Evolutionary conservation across 2,888 invertebrate species (phyloP).

Genomic region (Drosophila acutilabella): DNA sequence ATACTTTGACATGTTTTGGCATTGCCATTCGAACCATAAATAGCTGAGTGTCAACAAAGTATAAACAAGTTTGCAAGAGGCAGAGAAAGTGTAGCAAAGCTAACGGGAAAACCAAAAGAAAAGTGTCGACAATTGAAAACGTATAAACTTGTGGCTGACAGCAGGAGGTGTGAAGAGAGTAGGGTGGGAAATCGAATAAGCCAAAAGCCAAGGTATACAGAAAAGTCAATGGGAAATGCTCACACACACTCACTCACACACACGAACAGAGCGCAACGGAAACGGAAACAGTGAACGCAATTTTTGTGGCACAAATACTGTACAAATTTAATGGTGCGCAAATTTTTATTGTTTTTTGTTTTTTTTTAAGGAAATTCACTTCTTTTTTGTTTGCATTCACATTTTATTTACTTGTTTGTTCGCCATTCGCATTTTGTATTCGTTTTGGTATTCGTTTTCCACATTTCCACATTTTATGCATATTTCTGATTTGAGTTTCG

Average conservation of each 20-base stretch:
- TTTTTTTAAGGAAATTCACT: conserved; percentile 18
- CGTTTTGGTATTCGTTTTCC: conserved; percentile 45
- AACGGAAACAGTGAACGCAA: conserved; percentile 39
- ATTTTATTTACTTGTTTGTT: conserved; percentile 51
- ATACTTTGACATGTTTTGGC: conserved; percentile 58
- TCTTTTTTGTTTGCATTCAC: conserved; percentile 41
- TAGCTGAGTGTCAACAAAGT: conserved; percentile 63
- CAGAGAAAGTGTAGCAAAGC: background rate
- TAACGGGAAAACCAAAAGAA: conserved; percentile 27
- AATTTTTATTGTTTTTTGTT: conserved; percentile 73
- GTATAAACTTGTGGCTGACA: conserved; percentile 27
- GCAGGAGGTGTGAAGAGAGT: background rate
- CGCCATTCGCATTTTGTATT: conserved; percentile 17
- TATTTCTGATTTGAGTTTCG: conserved; percentile 60
- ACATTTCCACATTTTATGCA: conserved; percentile 65
- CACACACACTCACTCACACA: conserved; percentile 15
- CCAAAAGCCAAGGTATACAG: conserved; percentile 41
- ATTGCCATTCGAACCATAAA: conserved; percentile 40
- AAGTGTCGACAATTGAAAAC: conserved; percentile 37
- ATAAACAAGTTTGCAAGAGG: conserved; percentile 22
- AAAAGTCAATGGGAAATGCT: conserved; percentile 41
- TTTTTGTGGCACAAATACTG: conserved; percentile 55
- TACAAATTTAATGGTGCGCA: conserved; percentile 77
- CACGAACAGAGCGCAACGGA: conserved; percentile 12
- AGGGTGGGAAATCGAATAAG: conserved; percentile 33